Conservation (phyloP, 2,113 vertebrate genomes). For the Corydoras maculifer region DNA sequence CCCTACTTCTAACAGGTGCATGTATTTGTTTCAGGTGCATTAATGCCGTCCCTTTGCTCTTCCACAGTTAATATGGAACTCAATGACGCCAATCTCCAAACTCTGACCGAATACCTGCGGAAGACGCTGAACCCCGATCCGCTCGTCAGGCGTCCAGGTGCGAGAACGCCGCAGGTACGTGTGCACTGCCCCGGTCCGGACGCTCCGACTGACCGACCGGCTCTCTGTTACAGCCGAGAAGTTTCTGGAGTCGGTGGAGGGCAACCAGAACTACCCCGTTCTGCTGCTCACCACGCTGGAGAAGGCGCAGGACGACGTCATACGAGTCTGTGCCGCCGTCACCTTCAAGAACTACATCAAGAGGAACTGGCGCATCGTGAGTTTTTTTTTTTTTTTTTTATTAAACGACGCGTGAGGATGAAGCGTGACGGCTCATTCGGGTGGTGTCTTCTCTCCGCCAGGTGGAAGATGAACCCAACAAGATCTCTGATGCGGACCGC, state of each 20-base stretch:
- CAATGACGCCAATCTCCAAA: conserved; percentile 91
- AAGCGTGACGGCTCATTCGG: no score
- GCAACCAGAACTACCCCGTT: conserved; percentile 89
- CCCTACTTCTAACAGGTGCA: no score
- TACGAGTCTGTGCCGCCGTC: conserved; percentile 93
- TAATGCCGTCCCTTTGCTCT: neutral
- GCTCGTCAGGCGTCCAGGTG: conserved; percentile 84
- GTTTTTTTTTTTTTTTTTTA: conserved; percentile 49
- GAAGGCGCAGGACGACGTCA: conserved; percentile 92
- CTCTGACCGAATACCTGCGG: conserved; percentile 87
- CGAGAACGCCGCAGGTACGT: no score
- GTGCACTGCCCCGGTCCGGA: no score
- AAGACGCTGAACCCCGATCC: conserved; percentile 96
- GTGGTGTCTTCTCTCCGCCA: conserved; percentile 40
- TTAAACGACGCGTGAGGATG: no score
- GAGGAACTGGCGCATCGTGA: conserved; percentile 97
- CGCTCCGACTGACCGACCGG: no score
- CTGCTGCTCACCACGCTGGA: conserved; percentile 87
- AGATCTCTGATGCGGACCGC: conserved; percentile 88
- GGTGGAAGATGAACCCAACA: conserved; percentile 96
- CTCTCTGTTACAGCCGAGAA: conserved; percentile 77
- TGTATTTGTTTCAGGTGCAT: no score
- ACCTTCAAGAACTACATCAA: conserved; percentile 99
- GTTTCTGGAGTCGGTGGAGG: conserved; percentile 95
- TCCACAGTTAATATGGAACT: conserved; percentile 81